A percentile compares a stretch with the other conserved stretches of the same genome.
These are phyloP conservation scores for Ceramica pisi DNA, from an alignment of 2,888 invertebrate species.

Conservation along the genomic window DNA sequence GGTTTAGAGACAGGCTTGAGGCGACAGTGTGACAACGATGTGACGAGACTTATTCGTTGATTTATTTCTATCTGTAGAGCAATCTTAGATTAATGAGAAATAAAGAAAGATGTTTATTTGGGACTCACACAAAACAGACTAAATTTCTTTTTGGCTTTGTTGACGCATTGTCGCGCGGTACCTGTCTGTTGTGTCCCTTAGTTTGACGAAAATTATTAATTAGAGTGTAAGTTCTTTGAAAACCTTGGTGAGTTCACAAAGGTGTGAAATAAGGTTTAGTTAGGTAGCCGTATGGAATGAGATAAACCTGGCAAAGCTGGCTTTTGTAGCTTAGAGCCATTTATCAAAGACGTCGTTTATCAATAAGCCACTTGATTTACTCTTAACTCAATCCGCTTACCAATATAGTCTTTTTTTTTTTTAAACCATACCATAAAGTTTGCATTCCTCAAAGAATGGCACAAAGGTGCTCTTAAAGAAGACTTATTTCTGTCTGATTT, in stretches of 20 bases:
- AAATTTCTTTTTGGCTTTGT: too few relatives aligned
- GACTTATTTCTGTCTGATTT: too few relatives aligned
- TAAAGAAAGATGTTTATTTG: too few relatives aligned
- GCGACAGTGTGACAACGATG: background rate
- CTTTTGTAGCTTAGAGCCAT: background rate
- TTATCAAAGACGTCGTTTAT: background rate
- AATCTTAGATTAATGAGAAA: background rate
- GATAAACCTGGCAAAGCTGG: background rate
- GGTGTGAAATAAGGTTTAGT: background rate
- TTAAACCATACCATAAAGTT: too few relatives aligned
- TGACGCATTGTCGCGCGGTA: background rate
- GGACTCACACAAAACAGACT: too few relatives aligned
- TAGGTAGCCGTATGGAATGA: background rate
- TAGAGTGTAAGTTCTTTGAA: background rate
- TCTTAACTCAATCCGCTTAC: too few relatives aligned
- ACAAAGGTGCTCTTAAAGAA: too few relatives aligned
- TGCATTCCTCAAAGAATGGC: too few relatives aligned
- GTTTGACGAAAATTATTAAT: too few relatives aligned
- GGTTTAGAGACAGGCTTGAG: background rate
- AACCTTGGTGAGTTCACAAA: conserved; percentile 1
- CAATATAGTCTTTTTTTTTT: too few relatives aligned
- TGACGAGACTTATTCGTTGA: background rate
- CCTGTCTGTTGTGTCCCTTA: background rate
- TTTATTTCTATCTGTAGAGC: background rate
- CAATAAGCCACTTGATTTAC: background rate